Evolutionary conservation across 2,113 vertebrate genomes (phyloP).

Genomic region (Carettochelys insculpta): DNA sequence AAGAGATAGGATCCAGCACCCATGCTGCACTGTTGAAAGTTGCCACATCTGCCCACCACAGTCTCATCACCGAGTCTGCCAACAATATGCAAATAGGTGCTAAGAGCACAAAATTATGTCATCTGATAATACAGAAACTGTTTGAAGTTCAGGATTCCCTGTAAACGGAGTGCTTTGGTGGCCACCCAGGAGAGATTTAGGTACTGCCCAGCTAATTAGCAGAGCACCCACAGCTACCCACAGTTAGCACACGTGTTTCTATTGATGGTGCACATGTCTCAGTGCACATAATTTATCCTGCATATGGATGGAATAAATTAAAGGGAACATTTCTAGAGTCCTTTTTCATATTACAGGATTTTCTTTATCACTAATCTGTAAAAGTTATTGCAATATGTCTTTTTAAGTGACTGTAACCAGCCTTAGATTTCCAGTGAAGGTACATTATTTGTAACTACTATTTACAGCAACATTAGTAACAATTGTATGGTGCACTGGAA

Average conservation of each 20-base stretch:
- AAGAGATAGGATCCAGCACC: too few species aligned
- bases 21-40: too few species aligned
- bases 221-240: too few species aligned
- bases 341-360: neutral
- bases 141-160: too few species aligned
- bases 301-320: too few species aligned
- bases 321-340: neutral
- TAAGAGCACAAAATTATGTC: neutral
- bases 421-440: neutral
- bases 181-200: too few species aligned
- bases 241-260: too few species aligned
- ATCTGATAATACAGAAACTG: neutral
- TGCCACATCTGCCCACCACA: neutral
- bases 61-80: neutral
- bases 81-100: neutral
- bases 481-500: too few species aligned
- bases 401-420: fast-evolving
- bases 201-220: too few species aligned
- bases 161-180: too few species aligned
- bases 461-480: neutral
- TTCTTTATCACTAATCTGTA: neutral
- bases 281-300: too few species aligned
- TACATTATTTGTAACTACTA: neutral
- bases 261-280: too few species aligned
- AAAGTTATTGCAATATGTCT: neutral